phyloP scores from a whole-genome alignment of 2,113 vertebrate species.

The Anolis sagrei region DNA sequence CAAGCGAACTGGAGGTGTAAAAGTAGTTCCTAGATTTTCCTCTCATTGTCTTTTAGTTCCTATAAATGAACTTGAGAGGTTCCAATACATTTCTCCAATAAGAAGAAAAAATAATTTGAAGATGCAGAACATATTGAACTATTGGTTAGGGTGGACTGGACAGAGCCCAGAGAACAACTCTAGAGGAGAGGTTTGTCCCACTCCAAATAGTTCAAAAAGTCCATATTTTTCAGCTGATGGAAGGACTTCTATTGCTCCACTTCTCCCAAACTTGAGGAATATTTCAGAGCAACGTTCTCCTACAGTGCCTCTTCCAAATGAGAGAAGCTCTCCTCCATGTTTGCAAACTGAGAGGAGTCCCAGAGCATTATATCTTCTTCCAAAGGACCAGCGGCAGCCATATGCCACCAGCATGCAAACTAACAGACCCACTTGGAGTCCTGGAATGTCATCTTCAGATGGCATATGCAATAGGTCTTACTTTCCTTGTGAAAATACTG shows the following conservation, averaged over 20 bases:
- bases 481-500: slow-evolving; percentile 1
- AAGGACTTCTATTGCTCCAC: not conserved
- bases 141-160: slow-evolving; percentile 36
- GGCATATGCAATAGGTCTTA: not conserved
- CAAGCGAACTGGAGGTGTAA: slow-evolving; percentile 2
- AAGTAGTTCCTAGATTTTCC: slow-evolving; percentile 17
- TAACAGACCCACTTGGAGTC: not conserved
- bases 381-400: slow-evolving; percentile 7
- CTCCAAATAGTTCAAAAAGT: not conserved
- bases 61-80: not conserved
- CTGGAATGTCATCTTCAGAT: not conserved
- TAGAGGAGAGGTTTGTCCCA: not conserved
- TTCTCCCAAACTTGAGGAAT: not conserved
- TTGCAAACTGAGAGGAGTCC: not conserved
- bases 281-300: not conserved
- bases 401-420: not conserved
- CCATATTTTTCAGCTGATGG: not conserved
- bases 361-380: not conserved
- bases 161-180: not conserved
- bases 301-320: not conserved
- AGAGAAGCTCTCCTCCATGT: not conserved
- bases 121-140: slow-evolving; percentile 39
- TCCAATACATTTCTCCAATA: slow-evolving; percentile 1
- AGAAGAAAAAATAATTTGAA: slow-evolving; percentile 27
- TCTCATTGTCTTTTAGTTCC: not conserved